Percentiles rank a stretch among this genome's conserved stretches.
phyloP scores from a whole-genome alignment of 2,113 vertebrate species.

The Cyprinodon variegatus region DNA sequence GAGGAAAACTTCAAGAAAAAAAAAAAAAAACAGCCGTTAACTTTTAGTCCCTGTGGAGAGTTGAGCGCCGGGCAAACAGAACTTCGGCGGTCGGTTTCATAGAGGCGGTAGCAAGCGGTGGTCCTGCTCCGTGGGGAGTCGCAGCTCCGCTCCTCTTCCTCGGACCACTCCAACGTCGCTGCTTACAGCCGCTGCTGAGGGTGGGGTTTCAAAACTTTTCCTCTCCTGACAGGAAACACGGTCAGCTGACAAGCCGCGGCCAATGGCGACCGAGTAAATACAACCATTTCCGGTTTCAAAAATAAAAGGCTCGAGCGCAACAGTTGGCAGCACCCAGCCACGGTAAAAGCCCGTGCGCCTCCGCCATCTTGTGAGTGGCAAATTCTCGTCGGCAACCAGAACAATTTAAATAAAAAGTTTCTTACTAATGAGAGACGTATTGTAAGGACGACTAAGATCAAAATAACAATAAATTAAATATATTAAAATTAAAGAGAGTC shows the following conservation, averaged over 20 bases:
- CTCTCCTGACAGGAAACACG: slow-evolving; percentile 76
- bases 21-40: slow-evolving; percentile 30
- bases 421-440: no score
- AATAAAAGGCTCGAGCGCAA: slow-evolving; percentile 39
- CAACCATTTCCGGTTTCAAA: slow-evolving; percentile 35
- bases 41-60: slow-evolving; percentile 7
- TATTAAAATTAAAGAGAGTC: neutral
- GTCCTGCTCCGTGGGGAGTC: slow-evolving; percentile 24
- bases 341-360: no score
- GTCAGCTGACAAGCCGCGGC: slow-evolving; percentile 69
- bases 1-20: neutral
- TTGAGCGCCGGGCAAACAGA: slow-evolving; percentile 18
- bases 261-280: accelerated
- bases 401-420: no score
- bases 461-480: no score
- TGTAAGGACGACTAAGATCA: no score
- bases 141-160: slow-evolving; percentile 35
- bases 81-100: neutral
- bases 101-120: slow-evolving; percentile 23
- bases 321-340: no score
- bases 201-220: slow-evolving; percentile 74
- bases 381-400: neutral
- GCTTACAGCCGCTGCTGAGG: slow-evolving; percentile 65
- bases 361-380: neutral
- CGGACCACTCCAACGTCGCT: slow-evolving; percentile 67